Evolutionary conservation across 2,888 invertebrate species (phyloP), one percentile per base, ranked within the genome.

Genomic region (Pteria penguin): DNA sequence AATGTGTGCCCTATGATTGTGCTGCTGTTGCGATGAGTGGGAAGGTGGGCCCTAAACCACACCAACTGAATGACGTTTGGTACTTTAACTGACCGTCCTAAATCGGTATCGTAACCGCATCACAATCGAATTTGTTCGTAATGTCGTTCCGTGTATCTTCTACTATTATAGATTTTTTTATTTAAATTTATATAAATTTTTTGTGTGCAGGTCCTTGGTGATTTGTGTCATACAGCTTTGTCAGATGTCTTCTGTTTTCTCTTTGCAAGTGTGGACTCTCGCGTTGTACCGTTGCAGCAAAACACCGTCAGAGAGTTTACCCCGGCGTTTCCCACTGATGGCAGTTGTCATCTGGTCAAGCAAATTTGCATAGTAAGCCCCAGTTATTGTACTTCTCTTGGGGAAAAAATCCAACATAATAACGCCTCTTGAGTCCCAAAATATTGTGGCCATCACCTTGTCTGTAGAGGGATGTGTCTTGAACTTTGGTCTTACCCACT

Each of bases 401-500:
- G 0, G 22, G 11, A 22, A 18, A 57, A 57, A 57, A 22, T 57
- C 8, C 57, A 57, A 57, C 57, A 57, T 57, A 57, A 57, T 57
- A 1, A 57, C 22, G n/a, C 22, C n/a, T 57, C 8, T 24, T 57
- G 45, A 45, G 45, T 45, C 22, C 22, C 11, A 18, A 57, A 57
- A 22, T 57, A 57, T 22, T 57, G 22, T 57, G 57, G 57, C 57
- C 57, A 57, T 57, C 57, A 57, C 11, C 22, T 57, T 57, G 8
- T 18, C 45, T 45, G 45, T 18, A 45, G 45, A 45, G 8, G 45
- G 45, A 8, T 45, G 45, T 45, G 57, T 57, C 57, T 57, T 57
- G 57, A 57, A 57, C 57, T 57, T 57, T 22, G 57, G n/a, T 24
- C 24, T 22, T 57, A 57, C 57, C 11, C 57, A 57, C 57, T 57